These are phyloP conservation scores for Hirundichthys speculiger DNA, from an alignment of 2,113 vertebrate genomes.

Conservation along the genomic window DNA sequence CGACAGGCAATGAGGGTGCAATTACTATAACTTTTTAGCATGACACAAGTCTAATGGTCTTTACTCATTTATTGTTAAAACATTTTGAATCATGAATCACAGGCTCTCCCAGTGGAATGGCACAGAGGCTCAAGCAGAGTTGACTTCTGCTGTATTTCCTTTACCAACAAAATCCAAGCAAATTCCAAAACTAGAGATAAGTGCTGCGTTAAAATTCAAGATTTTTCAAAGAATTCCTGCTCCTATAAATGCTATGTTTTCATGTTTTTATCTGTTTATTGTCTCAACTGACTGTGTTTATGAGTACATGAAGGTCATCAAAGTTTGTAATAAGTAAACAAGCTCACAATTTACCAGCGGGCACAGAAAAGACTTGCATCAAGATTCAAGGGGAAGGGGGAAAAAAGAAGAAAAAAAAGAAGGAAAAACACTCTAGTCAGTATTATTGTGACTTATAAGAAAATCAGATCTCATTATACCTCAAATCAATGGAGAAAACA, in stretches of 20 bases:
- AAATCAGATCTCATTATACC: no score
- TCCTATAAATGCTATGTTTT: neutral
- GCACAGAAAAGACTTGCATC: no score
- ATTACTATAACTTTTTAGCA: conserved; percentile 4
- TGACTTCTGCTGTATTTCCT: neutral
- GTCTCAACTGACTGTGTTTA: no score
- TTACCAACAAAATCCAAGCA: neutral
- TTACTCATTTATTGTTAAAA: conserved; percentile 7
- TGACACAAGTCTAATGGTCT: conserved; percentile 2
- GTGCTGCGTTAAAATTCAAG: neutral
- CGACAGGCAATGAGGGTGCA: neutral
- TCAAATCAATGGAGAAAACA: no score
- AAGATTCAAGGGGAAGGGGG: no score
- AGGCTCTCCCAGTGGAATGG: neutral
- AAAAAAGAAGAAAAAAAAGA: no score
- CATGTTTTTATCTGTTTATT: no score
- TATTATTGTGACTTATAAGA: no score
- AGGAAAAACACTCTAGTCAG: no score
- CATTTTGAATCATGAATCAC: neutral
- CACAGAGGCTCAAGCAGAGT: neutral
- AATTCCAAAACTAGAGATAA: neutral
- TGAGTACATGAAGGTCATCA: no score
- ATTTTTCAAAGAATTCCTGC: neutral
- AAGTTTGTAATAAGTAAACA: no score
- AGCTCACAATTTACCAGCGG: no score